Evolutionary conservation across 2,888 invertebrate genomes (phyloP), one percentile per base, ranked within the genome.

Genomic region (Agrypnus murinus): DNA sequence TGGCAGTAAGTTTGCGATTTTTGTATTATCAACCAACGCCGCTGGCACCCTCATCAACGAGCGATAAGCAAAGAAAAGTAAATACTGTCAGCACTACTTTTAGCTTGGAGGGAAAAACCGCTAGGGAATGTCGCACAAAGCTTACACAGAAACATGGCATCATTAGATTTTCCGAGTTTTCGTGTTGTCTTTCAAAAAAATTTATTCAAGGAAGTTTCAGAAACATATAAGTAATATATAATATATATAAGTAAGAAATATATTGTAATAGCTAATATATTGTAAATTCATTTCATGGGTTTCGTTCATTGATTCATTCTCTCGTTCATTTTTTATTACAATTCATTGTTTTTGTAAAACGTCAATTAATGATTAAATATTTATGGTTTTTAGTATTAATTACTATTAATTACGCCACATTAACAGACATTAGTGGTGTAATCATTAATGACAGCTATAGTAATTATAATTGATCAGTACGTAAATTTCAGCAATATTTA

Each of bases 41-140:
- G 36, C 55, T 25, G 53, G 17, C 53, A 38, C 59, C 55, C 31
- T 64, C 50, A 43, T 64, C 50, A 64, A 55, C 38, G 19, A 12
- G 43, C 38, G 53, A 64, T 64, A 64, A 63, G 19, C 40, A 32
- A 43, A 64, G 50, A 43, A 64, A 50, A 53, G 53, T 50, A 64
- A 64, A 60, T 58, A 58, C 59, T 55, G 55, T 32, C 55, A 55
- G 34, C 36, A 55, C 55, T 55, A 55, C 32, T 55, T 55, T 55
- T 36, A 55, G 55, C 53, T 53, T 9, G 32, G 17, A 55, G 55
- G 36, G 55, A 36, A 36, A 15, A 55, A 15, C 36, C 55, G 17
- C 55, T 55, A 14, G 55, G 55, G 55, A 55, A 34, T 34, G 17
- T 34, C 36, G 36, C 15, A 17, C 12, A 36, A 55, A 36, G 36